These are phyloP conservation scores for Smutsia temminckii DNA, from an alignment of 2,797 vertebrate genomes.

Conservation along the genomic window DNA sequence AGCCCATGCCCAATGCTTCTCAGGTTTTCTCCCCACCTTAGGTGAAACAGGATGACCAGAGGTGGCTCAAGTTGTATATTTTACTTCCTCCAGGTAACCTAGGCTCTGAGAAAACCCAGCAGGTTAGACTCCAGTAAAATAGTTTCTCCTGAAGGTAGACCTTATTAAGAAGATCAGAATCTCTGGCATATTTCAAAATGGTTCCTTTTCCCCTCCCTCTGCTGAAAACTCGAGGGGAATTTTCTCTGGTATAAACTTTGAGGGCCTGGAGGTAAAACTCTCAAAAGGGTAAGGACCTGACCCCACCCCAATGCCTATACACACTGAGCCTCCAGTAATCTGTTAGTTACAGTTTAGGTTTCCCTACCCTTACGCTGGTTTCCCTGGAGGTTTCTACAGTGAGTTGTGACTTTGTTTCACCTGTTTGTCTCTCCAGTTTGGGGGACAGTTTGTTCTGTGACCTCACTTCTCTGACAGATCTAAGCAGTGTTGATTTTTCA, in stretches of 20 bases:
- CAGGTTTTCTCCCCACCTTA: not conserved
- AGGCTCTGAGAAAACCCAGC: not conserved
- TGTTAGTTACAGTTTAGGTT: not conserved
- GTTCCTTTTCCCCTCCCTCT: not conserved
- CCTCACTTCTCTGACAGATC: not conserved
- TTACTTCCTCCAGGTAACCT: not conserved
- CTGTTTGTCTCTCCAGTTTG: not conserved
- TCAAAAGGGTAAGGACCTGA: not conserved
- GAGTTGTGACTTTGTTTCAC: not conserved
- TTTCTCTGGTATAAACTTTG: not conserved
- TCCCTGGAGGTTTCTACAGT: not conserved
- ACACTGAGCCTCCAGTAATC: not conserved
- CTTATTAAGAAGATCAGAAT: not conserved
- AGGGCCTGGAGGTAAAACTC: not conserved
- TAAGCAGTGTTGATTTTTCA: not conserved
- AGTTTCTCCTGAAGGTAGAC: not conserved
- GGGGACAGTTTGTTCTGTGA: not conserved
- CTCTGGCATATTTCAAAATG: not conserved
- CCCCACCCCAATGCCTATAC: not conserved
- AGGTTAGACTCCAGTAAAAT: not conserved
- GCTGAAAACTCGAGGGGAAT: not conserved
- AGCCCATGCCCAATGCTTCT: not conserved
- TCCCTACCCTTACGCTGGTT: not conserved
- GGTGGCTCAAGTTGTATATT: not conserved
- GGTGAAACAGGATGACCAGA: not conserved